Evolutionary conservation across 2,113 vertebrate genomes (phyloP).

Genomic region (Rhodinocichla rosea): DNA sequence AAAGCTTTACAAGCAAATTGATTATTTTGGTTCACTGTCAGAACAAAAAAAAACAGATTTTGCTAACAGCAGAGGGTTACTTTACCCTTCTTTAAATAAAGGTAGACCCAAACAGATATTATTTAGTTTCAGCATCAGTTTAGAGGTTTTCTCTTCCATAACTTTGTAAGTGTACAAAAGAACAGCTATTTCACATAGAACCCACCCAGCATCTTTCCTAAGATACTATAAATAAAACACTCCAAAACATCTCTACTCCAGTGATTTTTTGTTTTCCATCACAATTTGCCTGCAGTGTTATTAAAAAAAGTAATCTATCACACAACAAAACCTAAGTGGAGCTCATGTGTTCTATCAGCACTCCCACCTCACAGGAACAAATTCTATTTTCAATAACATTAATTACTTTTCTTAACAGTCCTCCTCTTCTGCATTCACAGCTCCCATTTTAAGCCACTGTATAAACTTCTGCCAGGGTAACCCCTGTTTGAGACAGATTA

Average conservation of each 20-base stretch:
- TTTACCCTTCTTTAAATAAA: background rate
- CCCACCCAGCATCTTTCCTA: background rate
- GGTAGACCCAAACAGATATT: background rate
- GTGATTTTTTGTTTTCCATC: background rate
- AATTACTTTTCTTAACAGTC: conserved; percentile 20
- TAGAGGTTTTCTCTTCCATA: background rate
- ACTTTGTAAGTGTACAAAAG: background rate
- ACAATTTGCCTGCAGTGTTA: background rate
- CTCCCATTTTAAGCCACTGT: background rate
- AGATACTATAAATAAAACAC: background rate
- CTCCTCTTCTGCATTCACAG: background rate
- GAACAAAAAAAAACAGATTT: background rate
- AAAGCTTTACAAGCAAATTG: background rate
- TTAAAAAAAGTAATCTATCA: background rate
- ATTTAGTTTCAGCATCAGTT: background rate
- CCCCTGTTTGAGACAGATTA: background rate
- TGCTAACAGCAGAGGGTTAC: background rate
- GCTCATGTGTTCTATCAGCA: background rate
- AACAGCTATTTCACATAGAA: background rate
- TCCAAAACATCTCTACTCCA: background rate
- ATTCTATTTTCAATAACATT: background rate
- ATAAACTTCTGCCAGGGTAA: background rate
- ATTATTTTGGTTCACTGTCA: background rate
- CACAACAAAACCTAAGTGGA: background rate
- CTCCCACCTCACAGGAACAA: conserved; percentile 31